These are phyloP conservation scores for Brevipalpus yothersi DNA, from an alignment of 1,140 invertebrate species.

Conservation along the genomic window DNA sequence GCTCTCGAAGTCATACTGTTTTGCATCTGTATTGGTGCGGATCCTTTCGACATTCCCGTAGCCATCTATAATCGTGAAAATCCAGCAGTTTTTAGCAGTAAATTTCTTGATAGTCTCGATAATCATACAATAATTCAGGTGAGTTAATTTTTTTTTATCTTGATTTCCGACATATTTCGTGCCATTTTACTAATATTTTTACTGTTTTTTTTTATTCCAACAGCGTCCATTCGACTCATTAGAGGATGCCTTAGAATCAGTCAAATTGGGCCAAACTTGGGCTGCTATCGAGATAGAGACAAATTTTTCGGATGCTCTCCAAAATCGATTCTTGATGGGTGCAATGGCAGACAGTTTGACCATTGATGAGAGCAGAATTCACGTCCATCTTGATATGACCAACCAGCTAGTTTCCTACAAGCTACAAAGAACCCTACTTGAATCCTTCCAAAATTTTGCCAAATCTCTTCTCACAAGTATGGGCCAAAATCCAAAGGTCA, in stretches of 20 bases:
- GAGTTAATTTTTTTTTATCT: no score
- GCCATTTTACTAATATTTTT: not conserved
- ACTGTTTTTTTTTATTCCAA: not conserved
- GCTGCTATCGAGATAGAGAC: constrained; percentile 2
- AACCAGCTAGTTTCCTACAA: constrained; percentile 13
- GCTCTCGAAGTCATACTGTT: constrained; percentile 84
- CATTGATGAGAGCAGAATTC: constrained; percentile 14
- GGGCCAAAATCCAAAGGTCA: constrained; percentile 3
- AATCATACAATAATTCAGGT: constrained; percentile 8
- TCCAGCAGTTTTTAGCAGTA: constrained; percentile 4
- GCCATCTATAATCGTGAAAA: constrained; percentile 61
- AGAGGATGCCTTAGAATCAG: constrained; percentile 5
- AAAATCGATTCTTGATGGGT: constrained; percentile 4
- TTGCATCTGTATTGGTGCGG: constrained; percentile 72
- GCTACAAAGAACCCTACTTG: constrained; percentile 9
- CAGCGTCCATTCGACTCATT: not conserved
- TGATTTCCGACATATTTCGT: not conserved
- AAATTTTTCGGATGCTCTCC: constrained; percentile 7
- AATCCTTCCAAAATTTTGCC: constrained; percentile 13
- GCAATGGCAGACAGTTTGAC: constrained; percentile 7
- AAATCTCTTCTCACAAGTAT: constrained; percentile 5
- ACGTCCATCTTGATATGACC: constrained; percentile 17
- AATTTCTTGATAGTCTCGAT: constrained; percentile 9
- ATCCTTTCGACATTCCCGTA: constrained; percentile 54
- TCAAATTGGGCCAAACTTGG: constrained; percentile 4